Evolutionary conservation across 2,797 vertebrate species (phyloP).

Genomic region (Lagodon rhomboides): DNA sequence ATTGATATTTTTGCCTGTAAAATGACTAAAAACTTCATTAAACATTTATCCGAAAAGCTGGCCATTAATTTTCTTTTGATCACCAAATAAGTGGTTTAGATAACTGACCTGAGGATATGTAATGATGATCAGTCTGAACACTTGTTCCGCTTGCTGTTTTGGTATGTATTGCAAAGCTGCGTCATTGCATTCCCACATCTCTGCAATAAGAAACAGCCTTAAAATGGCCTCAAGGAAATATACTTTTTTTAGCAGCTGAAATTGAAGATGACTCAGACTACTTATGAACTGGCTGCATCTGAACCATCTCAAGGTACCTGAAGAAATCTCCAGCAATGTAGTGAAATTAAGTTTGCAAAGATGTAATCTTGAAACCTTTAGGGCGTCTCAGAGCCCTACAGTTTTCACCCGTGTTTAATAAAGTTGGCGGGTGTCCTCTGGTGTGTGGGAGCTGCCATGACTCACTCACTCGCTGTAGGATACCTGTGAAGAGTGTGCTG

Average conservation of each 20-base stretch:
- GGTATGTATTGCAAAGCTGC: not conserved
- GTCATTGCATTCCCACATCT: constrained; percentile 9
- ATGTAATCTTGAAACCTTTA: constrained; percentile 2
- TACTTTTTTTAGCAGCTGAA: constrained; percentile 5
- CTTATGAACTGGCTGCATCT: not conserved
- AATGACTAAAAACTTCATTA: too few relatives aligned
- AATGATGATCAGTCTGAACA: not conserved
- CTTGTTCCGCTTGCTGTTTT: not conserved
- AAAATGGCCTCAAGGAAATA: constrained; percentile 7
- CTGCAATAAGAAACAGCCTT: constrained; percentile 21
- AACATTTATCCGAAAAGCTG: too few relatives aligned
- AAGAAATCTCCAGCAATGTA: not conserved
- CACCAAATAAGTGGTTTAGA: not conserved
- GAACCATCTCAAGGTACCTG: not conserved
- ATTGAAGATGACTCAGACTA: not conserved
- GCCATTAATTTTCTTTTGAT: too few relatives aligned
- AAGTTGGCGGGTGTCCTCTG: constrained; percentile 42
- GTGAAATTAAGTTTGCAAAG: constrained; percentile 28
- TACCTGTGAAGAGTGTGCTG: constrained; percentile 58
- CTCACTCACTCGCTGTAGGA: constrained; percentile 54
- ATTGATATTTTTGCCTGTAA: too few relatives aligned
- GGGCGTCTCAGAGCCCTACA: constrained; percentile 14
- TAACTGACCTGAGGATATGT: constrained; percentile 19
- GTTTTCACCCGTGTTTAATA: constrained; percentile 40
- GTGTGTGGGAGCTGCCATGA: constrained; percentile 63